phyloP scores from a whole-genome alignment of 1,140 invertebrate species.

The Dreissena polymorpha region DNA sequence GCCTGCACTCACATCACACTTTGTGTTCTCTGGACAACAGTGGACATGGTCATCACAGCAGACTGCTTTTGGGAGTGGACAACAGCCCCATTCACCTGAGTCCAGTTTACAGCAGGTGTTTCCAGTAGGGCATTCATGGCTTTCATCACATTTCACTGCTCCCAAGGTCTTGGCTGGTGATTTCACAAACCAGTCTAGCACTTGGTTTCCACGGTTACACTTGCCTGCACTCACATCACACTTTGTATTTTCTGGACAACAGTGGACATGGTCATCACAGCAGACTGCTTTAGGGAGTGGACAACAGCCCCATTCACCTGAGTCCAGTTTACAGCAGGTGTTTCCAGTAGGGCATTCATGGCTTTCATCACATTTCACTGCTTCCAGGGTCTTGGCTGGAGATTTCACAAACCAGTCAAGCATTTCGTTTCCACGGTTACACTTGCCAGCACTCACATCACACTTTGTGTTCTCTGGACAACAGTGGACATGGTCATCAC shows the following conservation, averaged over 20 bases:
- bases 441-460: conserved; percentile 31
- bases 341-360: conserved; percentile 66
- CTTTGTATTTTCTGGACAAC: conserved; percentile 24
- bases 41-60: conserved; percentile 66
- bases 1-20: background rate
- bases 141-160: conserved; percentile 53
- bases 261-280: conserved; percentile 47
- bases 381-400: background rate
- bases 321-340: conserved; percentile 68
- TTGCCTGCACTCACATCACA: conserved; percentile 4
- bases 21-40: conserved; percentile 64
- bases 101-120: conserved; percentile 66
- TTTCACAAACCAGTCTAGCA: conserved; percentile 9
- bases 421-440: conserved; percentile 6
- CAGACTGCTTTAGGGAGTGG: conserved; percentile 66
- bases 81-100: conserved; percentile 63
- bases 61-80: conserved; percentile 60
- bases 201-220: background rate
- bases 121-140: conserved; percentile 59
- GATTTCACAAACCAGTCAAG: conserved; percentile 20
- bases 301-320: conserved; percentile 67
- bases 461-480: conserved; percentile 57
- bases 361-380: background rate
- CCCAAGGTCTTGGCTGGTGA: background rate
- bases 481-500: conserved; percentile 62